Percentiles rank a stretch among this genome's conserved stretches.
These are phyloP conservation scores for Caenorhabditis sp. DNA, from an alignment of 2,888 invertebrate species.

Conservation along the genomic window DNA sequence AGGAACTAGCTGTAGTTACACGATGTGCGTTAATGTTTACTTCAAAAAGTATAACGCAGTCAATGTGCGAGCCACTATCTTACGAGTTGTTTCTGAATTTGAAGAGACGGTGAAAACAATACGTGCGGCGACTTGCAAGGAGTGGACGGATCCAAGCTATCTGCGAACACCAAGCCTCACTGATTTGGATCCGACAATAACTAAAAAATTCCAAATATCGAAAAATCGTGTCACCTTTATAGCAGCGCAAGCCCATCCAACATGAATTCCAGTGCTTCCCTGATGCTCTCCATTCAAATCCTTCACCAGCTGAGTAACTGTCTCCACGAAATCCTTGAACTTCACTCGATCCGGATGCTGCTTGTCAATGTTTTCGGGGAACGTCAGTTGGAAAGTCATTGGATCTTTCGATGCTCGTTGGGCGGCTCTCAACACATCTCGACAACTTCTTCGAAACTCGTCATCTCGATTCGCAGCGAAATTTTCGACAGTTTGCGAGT, in stretches of 20 bases:
- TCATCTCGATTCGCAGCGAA: slow-evolving; percentile 68
- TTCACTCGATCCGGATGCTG: slow-evolving; percentile 27
- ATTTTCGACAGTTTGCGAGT: slow-evolving; percentile 66
- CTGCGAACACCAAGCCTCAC: too few relatives aligned
- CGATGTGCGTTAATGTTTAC: too few relatives aligned
- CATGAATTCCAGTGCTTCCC: slow-evolving; percentile 44
- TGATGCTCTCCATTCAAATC: slow-evolving; percentile 63
- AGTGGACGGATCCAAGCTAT: too few relatives aligned
- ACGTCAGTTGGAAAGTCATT: slow-evolving; percentile 31
- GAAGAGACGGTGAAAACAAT: too few relatives aligned
- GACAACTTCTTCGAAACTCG: slow-evolving; percentile 66
- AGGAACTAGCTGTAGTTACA: too few relatives aligned
- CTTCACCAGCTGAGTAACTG: slow-evolving; percentile 31
- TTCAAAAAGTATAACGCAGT: too few relatives aligned
- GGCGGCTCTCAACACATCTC: slow-evolving; percentile 58
- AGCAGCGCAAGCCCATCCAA: slow-evolving; percentile 74
- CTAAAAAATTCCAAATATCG: too few relatives aligned
- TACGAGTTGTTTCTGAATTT: too few relatives aligned
- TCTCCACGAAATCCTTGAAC: slow-evolving; percentile 46
- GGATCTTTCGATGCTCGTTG: slow-evolving; percentile 47
- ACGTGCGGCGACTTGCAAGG: too few relatives aligned
- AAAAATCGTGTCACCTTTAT: slow-evolving; percentile 50
- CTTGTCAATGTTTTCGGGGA: slow-evolving; percentile 36
- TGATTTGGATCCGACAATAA: too few relatives aligned
- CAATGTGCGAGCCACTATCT: too few relatives aligned